Evolutionary conservation across 2,888 invertebrate species (phyloP).

Genomic region (Zele albiditarsus): DNA sequence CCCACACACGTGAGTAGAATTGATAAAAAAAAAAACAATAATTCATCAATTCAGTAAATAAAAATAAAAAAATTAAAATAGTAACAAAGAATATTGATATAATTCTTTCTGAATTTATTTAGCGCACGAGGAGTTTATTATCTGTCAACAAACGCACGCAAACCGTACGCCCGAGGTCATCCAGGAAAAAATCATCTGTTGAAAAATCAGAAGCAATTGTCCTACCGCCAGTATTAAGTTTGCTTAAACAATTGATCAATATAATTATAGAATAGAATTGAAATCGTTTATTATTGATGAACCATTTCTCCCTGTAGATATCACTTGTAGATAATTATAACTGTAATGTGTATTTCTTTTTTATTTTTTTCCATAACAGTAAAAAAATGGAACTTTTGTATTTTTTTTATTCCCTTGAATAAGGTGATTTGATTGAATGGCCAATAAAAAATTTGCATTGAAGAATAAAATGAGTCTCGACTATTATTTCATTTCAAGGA

Average conservation of each 20-base stretch:
- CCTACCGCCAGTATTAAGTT: conserved; percentile 72
- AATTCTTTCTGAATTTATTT: conserved; percentile 54
- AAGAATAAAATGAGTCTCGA: not conserved
- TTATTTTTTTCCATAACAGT: not conserved
- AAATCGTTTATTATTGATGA: conserved; percentile 31
- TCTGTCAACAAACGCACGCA: conserved; percentile 88
- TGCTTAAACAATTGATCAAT: conserved; percentile 70
- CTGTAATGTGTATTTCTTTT: conserved; percentile 39
- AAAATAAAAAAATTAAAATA: not conserved
- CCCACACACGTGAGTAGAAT: conserved; percentile 79
- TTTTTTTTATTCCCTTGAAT: not conserved
- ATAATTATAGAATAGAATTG: conserved; percentile 67
- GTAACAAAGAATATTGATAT: conserved; percentile 4
- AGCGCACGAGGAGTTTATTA: conserved; percentile 91
- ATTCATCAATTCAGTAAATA: not conserved
- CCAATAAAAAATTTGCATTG: not conserved
- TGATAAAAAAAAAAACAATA: not conserved
- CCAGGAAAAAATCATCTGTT: conserved; percentile 77
- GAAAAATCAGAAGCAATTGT: conserved; percentile 71
- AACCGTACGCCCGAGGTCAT: conserved; percentile 89
- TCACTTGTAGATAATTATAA: conserved; percentile 6
- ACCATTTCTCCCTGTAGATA: not conserved
- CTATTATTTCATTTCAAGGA: not conserved
- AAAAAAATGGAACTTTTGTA: too few relatives aligned
- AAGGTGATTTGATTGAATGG: not conserved